Percentiles rank a stretch among this genome's conserved stretches.
Evolutionary conservation across 1,140 invertebrate genomes (phyloP).

Genomic region (Latrodectus geometricus): DNA sequence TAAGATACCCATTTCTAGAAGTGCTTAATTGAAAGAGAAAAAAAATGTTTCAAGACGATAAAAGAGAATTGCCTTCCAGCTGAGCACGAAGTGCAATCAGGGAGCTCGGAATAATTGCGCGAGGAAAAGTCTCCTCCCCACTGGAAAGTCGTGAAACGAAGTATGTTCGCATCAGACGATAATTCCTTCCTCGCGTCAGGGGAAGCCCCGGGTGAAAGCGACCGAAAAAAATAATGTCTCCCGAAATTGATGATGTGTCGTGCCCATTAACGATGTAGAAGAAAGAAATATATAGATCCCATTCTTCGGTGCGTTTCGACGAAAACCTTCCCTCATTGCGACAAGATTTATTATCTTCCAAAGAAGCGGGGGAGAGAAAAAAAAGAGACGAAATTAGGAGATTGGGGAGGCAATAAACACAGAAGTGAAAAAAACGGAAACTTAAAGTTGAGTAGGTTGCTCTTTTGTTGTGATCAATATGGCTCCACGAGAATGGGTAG

Average conservation of each 20-base stretch:
- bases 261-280: neutral
- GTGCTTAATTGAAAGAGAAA: no score
- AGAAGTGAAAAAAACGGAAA: neutral
- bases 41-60: no score
- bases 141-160: neutral
- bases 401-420: neutral
- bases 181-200: neutral
- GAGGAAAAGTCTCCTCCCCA: neutral
- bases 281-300: neutral
- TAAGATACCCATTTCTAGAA: no score
- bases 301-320: neutral
- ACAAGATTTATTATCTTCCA: neutral
- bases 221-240: neutral
- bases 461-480: no score
- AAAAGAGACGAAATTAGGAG: neutral
- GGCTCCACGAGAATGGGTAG: no score
- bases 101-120: neutral
- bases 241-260: neutral
- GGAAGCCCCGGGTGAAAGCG: neutral
- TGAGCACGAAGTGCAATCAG: no score
- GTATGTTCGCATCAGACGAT: neutral
- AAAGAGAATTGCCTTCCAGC: no score
- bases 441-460: no score
- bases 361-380: neutral
- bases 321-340: neutral